A percentile compares a stretch with the other conserved stretches of the same genome.
phyloP scores from a whole-genome alignment of 2,797 vertebrate species.

The Mastacembelus armatus region DNA sequence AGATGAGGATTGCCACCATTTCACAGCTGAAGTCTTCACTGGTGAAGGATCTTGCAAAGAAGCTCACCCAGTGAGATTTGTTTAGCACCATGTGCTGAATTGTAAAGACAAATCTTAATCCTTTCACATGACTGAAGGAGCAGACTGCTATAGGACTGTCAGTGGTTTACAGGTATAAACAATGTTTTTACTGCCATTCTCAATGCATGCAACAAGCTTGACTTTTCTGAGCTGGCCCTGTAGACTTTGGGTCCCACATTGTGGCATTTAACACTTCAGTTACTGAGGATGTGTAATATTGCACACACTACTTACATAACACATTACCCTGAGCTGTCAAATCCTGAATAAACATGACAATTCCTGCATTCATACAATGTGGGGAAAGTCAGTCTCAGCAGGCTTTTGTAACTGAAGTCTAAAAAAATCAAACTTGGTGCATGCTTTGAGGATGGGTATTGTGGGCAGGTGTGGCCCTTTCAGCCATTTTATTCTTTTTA shows the following conservation, averaged over 20 bases:
- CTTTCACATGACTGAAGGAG: constrained; percentile 18
- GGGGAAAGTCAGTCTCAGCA: too few relatives aligned
- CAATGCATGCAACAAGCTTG: constrained; percentile 1
- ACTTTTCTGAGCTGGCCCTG: neutral
- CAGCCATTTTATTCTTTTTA: neutral
- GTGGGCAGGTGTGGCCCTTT: neutral
- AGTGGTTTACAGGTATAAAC: too few relatives aligned
- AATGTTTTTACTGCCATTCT: neutral
- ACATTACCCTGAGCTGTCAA: too few relatives aligned
- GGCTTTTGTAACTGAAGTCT: too few relatives aligned
- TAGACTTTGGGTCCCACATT: neutral
- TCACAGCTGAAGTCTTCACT: constrained; percentile 82
- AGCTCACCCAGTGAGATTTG: constrained; percentile 56
- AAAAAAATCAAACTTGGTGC: constrained; percentile 13
- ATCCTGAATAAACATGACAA: too few relatives aligned
- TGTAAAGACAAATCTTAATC: constrained; percentile 67
- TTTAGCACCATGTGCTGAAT: constrained; percentile 51
- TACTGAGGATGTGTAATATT: neutral
- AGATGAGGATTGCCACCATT: constrained; percentile 82
- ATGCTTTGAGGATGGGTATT: constrained; percentile 4
- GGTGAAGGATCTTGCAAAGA: constrained; percentile 81
- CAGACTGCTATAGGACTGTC: neutral
- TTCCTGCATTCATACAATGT: too few relatives aligned
- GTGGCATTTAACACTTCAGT: neutral
- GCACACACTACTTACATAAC: too few relatives aligned